Base-by-base conservation (phyloP, 2,888 invertebrate genomes). In the Hemistola chrysoprasaria region DNA sequence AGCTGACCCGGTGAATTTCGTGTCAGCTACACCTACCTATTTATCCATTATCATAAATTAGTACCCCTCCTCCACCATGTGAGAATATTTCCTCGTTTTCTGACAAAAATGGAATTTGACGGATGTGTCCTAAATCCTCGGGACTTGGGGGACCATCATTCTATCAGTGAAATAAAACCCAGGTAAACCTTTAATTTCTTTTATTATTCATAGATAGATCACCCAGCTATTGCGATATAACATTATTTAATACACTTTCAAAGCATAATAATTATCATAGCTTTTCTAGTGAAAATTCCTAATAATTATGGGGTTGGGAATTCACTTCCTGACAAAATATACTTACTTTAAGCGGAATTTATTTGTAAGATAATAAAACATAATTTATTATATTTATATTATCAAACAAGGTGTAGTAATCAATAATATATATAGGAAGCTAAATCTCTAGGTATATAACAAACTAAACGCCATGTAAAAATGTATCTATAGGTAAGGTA, bases 251-350 rank as follows among this genome's bases (percentile, higher is more conserved):
- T 73, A 74, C 71, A 76, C 57, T 63, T 71, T 65, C 55, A 68
- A 81, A 81, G 79, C 80, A 56, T 71, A 62, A 41, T 35, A 8
- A 8, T 36, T 24, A 22, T 40, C 43, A 49, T 44, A 16, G 42
- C 27, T 23, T 37, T 40, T 10, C 39, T 34, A 47, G 32, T 11
- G 11, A 31, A 28, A 24, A 30, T 26, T 8, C 8, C 24, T 24
- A 24, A 24, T 25, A 25, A 11, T 23, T 11, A 20, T 21, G 20
- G 8, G 26, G 25, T 25, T 16, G 26, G 35, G 25, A 33, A 24
- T 31, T 23, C 62, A 71, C 61, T 65, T n/a, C 63, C 77, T 80
- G 80, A 82, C 75, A 85, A 83, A 82, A 83, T 82, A 83, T 78
- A 82, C 65, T 64, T 57, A 63, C 42, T 40, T 40, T 28, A 36